A percentile compares a stretch with the other conserved stretches of the same genome.
Evolutionary conservation across 2,888 invertebrate species (phyloP).

Genomic region (Lymantria dispar): DNA sequence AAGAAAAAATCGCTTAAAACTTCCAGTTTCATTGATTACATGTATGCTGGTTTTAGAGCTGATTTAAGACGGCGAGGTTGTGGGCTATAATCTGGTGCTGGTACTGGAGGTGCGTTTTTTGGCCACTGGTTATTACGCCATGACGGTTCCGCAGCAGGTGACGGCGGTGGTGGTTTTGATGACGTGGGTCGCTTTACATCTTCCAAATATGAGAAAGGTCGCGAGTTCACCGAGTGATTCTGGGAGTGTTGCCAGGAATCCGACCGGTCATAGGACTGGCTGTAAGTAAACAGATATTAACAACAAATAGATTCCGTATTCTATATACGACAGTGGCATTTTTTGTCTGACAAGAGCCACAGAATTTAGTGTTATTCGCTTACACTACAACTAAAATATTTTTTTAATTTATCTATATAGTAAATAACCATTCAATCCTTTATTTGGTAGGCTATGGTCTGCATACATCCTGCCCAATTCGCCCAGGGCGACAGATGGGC

Average conservation of each 20-base stretch:
- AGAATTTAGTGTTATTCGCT: too few relatives aligned
- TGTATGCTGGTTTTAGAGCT: slow-evolving; percentile 57
- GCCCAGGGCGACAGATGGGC: too few relatives aligned
- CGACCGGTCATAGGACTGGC: slow-evolving; percentile 48
- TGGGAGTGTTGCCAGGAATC: slow-evolving; percentile 55
- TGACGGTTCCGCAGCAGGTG: slow-evolving; percentile 26
- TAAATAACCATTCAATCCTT: too few relatives aligned
- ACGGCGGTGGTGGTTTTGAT: slow-evolving; percentile 26
- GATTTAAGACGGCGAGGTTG: slow-evolving; percentile 60
- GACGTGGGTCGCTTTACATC: slow-evolving; percentile 44
- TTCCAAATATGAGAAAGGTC: slow-evolving; percentile 64
- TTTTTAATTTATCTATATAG: too few relatives aligned
- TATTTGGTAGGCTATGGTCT: too few relatives aligned
- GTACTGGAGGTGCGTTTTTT: slow-evolving; percentile 39
- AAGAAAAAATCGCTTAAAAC: too few relatives aligned
- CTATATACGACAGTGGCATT: too few relatives aligned
- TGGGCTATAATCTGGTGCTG: slow-evolving; percentile 67
- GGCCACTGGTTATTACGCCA: slow-evolving; percentile 51
- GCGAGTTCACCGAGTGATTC: slow-evolving; percentile 17
- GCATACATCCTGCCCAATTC: too few relatives aligned
- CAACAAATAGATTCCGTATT: too few relatives aligned
- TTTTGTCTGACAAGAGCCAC: too few relatives aligned
- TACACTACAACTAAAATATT: too few relatives aligned
- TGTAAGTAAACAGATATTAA: slow-evolving; percentile 6
- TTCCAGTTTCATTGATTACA: slow-evolving; percentile 20